Evolutionary conservation across 1,140 invertebrate species (phyloP).

Genomic region (Pseudachorutes palmiensis): DNA sequence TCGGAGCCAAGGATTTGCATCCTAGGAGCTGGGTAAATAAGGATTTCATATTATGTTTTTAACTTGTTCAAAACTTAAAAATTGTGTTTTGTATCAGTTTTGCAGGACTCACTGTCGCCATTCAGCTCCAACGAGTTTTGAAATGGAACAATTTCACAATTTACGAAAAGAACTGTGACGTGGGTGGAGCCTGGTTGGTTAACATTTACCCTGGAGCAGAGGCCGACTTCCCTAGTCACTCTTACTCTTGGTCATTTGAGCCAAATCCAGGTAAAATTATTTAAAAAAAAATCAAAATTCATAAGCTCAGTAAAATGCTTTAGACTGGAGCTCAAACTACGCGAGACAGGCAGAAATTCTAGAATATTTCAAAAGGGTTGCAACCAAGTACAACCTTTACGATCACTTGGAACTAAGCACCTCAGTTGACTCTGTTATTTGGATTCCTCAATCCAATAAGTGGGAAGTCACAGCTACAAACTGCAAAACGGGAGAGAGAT

Average conservation of each 20-base stretch:
- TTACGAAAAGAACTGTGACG: not conserved
- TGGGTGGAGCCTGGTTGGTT: not conserved
- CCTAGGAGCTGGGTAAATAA: no score
- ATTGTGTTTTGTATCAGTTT: not conserved
- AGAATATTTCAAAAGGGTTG: conserved; percentile 11
- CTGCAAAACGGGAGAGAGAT: not conserved
- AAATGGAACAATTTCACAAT: not conserved
- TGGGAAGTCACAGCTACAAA: not conserved
- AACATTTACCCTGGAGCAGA: not conserved
- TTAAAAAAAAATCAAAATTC: conserved; percentile 6
- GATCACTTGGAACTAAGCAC: conserved; percentile 3
- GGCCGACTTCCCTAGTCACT: conserved; percentile 18
- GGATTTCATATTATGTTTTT: no score
- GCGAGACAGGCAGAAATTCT: conserved; percentile 7
- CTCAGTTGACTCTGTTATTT: not conserved
- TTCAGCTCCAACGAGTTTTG: not conserved
- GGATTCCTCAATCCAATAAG: not conserved
- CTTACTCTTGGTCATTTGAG: conserved; percentile 19
- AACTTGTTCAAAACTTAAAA: no score
- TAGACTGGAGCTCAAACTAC: conserved; percentile 1
- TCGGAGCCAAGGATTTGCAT: no score
- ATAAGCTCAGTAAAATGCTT: not conserved
- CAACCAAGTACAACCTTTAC: conserved; percentile 18
- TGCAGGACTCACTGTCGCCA: not conserved
- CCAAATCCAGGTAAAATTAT: conserved; percentile 17